phyloP scores from a whole-genome alignment of 2,113 vertebrate species.

The Callaeas wilsoni region DNA sequence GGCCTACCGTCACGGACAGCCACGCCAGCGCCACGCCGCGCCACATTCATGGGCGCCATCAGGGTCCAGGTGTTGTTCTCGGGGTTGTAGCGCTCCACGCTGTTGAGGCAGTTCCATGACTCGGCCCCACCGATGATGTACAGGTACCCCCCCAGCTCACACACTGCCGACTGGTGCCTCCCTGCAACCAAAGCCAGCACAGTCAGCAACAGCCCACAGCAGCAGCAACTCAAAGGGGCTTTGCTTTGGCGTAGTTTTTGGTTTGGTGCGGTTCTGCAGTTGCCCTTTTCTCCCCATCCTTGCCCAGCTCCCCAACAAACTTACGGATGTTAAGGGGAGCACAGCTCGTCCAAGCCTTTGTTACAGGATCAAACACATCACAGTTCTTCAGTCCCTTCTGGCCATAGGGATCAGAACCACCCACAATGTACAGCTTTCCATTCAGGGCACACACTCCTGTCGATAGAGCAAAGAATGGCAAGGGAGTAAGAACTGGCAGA shows the following conservation, averaged over 20 bases:
- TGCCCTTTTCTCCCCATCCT: not conserved
- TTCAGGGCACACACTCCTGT: constrained; percentile 92
- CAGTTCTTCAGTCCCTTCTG: constrained; percentile 98
- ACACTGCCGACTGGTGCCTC: constrained; percentile 94
- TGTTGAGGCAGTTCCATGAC: constrained; percentile 97
- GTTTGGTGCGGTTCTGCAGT: not conserved
- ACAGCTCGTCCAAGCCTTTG: constrained; percentile 90
- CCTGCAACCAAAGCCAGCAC: constrained; percentile 65
- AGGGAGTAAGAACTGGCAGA: not conserved
- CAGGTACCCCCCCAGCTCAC: constrained; percentile 87
- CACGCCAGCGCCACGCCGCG: constrained; percentile 88
- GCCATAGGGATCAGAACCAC: constrained; percentile 95
- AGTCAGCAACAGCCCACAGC: rapidly evolving
- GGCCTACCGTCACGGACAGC: constrained; percentile 82
- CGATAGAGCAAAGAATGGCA: not conserved
- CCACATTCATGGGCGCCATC: constrained; percentile 92
- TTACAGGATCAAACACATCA: constrained; percentile 91
- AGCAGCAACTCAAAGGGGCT: not conserved
- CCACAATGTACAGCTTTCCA: constrained; percentile 91
- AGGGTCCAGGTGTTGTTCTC: constrained; percentile 96
- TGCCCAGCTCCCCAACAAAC: not conserved
- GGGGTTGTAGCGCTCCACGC: constrained; percentile 92
- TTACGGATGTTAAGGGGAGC: constrained; percentile 94
- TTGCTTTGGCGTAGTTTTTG: not conserved
- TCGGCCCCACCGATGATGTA: constrained; percentile 95